Base-by-base conservation (phyloP, 1,140 invertebrate genomes). In the Drosophila albomicans region DNA sequence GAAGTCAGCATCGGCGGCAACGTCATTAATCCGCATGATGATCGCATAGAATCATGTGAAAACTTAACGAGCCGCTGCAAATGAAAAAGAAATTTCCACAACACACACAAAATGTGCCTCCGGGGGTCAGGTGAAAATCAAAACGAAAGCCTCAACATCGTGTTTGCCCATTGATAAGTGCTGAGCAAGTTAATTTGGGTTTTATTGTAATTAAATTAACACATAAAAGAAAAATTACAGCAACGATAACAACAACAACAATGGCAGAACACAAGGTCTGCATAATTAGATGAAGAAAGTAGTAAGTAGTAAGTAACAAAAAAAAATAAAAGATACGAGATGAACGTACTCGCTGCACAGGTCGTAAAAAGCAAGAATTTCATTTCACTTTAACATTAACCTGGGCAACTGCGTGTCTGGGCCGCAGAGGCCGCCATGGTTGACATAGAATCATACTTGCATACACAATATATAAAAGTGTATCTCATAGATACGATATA, bases 181-280 rank as follows among this genome's bases (percentile, higher is more conserved):
- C 68, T 63, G 46, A 64, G 59, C 70, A 46, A 73, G 81, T 85
- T 89, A 81, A 89, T 89, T 89, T 90, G 69, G 74, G 77, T 81
- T 85, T 88, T 88, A 88, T 89, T 88, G 46, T 89, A 89, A 89
- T 89, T 89, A 75, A 89, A 89, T 89, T 85, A 89, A 89, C 72
- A 79, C 86, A 85, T 78, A 78, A 81, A 67, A 78, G 75, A 48
- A 49, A 63, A 35, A 54, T 10, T 66, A 54, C 25, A 54, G 8
- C 51, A 25, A 25, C 20, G 0, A n/a, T n/a, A n/a, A 25, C 20
- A 20, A 20, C 20, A 20, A 20, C 20, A 25, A 25, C 20, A 25
- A 25, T 25, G 20, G 13, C 75, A 68, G 66, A 79, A 62, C 67
- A 88, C 79, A 85, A 75, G 81, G 81, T 25, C 78, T 66, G 84